Conservation (phyloP, 2,888 invertebrate species). For the Chorisops tibialis region DNA sequence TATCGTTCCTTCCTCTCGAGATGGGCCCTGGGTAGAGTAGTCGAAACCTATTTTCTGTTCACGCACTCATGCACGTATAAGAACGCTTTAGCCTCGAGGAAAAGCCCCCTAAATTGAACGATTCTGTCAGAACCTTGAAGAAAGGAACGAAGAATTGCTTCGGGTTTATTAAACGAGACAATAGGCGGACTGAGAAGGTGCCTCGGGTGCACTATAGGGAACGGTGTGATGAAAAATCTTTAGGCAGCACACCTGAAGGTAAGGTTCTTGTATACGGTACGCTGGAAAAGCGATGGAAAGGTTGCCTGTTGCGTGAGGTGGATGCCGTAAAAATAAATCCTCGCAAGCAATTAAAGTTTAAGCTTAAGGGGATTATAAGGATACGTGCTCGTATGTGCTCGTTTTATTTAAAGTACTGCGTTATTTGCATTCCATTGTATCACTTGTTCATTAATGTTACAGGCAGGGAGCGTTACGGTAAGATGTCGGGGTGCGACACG, state of each 20-base stretch:
- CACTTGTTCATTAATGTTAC: conserved; percentile 20
- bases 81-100: not conserved
- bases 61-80: too few relatives aligned
- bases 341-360: conserved; percentile 33
- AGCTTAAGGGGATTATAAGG: conserved; percentile 16
- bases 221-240: conserved; percentile 9
- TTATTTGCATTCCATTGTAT: conserved; percentile 25
- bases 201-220: not conserved
- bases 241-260: not conserved
- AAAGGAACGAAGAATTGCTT: conserved; percentile 14
- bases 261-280: not conserved
- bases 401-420: conserved; percentile 7
- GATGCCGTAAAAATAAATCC: conserved; percentile 32
- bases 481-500: too few relatives aligned
- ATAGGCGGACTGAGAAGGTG: not conserved
- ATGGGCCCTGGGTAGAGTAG: too few relatives aligned
- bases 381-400: conserved; percentile 12
- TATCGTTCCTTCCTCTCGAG: too few relatives aligned
- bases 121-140: conserved; percentile 21
- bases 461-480: not conserved
- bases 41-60: too few relatives aligned
- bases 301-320: conserved; percentile 32
- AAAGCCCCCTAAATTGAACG: conserved; percentile 29
- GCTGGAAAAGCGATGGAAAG: not conserved
- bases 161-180: not conserved